Evolutionary conservation across 2,113 vertebrate species (phyloP).

Genomic region (Tetrax tetrax): DNA sequence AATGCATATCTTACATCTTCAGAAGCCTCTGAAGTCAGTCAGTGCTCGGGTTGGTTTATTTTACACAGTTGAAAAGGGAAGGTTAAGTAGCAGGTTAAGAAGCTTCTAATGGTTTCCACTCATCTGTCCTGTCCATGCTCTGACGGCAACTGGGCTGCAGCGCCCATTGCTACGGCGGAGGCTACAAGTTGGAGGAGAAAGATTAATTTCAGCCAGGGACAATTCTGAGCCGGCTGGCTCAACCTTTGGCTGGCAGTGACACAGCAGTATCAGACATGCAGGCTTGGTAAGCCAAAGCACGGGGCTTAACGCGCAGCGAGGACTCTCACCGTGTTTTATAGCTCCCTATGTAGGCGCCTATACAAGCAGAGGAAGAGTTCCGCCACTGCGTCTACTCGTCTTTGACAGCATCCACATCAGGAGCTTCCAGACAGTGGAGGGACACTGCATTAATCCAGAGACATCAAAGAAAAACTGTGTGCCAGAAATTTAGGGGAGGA

Average conservation of each 20-base stretch:
- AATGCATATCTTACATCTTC: not conserved
- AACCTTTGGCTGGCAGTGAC: not conserved
- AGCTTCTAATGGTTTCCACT: not conserved
- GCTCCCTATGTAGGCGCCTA: rapidly evolving
- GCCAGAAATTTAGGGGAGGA: not conserved
- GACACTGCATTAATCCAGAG: not conserved
- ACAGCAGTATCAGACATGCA: not conserved
- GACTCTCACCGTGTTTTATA: not conserved
- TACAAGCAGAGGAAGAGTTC: not conserved
- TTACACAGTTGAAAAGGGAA: not conserved
- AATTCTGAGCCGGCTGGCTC: not conserved
- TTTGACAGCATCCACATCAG: not conserved
- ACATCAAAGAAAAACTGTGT: not conserved
- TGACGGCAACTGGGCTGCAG: not conserved
- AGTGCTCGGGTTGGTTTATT: not conserved
- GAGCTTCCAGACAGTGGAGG: not conserved
- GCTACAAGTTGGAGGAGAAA: not conserved
- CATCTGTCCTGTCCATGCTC: not conserved
- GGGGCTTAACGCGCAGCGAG: not conserved
- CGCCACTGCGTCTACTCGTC: rapidly evolving
- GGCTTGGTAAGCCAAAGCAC: not conserved
- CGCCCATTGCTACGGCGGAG: not conserved
- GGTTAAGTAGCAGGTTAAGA: not conserved
- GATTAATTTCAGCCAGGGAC: not conserved
- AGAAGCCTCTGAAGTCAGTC: not conserved